A percentile compares a stretch with the other conserved stretches of the same genome.
phyloP scores from a whole-genome alignment of 2,888 invertebrate species.

The Yponomeuta malinellus region DNA sequence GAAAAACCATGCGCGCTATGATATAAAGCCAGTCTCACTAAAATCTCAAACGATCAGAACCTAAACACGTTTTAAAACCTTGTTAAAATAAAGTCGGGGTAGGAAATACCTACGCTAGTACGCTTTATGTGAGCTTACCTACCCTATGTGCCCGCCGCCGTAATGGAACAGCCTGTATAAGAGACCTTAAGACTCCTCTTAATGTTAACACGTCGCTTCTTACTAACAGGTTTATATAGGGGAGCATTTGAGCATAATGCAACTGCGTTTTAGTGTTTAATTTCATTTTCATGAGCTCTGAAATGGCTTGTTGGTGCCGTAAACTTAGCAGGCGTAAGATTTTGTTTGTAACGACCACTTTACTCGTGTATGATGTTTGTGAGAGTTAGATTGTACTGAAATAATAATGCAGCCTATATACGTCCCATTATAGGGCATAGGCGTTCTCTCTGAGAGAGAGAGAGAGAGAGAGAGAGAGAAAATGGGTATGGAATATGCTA shows the following conservation, averaged over 20 bases:
- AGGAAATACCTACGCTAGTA: not conserved
- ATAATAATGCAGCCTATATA: too few species aligned
- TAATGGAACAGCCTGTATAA: slow-evolving; percentile 3
- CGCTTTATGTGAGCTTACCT: not conserved
- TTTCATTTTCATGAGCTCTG: not conserved
- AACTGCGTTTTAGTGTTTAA: not conserved
- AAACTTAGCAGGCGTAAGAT: not conserved
- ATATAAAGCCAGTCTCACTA: too few species aligned
- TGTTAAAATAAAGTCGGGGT: slow-evolving; percentile 1
- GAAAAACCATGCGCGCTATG: too few species aligned
- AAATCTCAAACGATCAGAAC: not conserved
- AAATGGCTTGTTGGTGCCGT: not conserved
- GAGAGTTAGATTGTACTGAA: too few species aligned
- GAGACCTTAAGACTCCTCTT: not conserved
- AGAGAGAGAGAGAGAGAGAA: too few species aligned
- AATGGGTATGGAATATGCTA: too few species aligned
- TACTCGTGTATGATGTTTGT: too few species aligned
- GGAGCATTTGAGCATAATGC: not conserved
- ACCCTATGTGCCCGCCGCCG: not conserved
- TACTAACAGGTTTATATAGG: slow-evolving; percentile 3
- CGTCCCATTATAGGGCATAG: too few species aligned
- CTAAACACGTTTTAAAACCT: not conserved
- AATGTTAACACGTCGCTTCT: not conserved
- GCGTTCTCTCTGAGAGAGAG: too few species aligned
- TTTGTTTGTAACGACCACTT: not conserved